Conservation (phyloP, 2,797 vertebrate genomes). For the Pangasius sanitwongsei region DNA sequence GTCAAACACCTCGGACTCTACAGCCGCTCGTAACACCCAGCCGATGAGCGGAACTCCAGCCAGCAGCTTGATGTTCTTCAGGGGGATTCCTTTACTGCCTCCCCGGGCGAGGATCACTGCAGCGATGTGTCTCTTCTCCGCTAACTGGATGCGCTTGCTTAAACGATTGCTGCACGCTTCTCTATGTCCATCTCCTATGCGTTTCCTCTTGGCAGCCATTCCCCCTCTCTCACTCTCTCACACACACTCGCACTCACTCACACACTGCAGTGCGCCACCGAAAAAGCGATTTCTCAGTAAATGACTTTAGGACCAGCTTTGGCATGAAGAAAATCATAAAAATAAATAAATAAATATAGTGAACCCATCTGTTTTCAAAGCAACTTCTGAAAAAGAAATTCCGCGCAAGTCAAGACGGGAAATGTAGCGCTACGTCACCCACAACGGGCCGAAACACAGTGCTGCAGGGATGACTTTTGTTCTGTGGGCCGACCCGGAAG, state of each 20-base stretch:
- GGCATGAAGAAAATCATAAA: too few species aligned
- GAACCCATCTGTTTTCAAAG: too few species aligned
- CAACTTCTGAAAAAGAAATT: not conserved
- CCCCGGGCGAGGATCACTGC: conserved; percentile 88
- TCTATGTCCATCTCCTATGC: fast-evolving
- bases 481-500: too few species aligned
- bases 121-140: conserved; percentile 66
- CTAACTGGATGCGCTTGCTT: not conserved
- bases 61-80: conserved; percentile 91
- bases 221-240: not conserved
- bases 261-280: not conserved
- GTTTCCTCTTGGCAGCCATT: not conserved
- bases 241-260: not conserved
- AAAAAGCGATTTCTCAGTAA: too few species aligned
- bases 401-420: not conserved
- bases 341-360: too few species aligned
- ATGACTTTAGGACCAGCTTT: too few species aligned
- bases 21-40: conserved; percentile 87
- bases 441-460: too few species aligned
- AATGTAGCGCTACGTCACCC: not conserved
- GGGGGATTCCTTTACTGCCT: conserved; percentile 90
- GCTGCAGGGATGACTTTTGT: too few species aligned
- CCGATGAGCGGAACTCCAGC: conserved; percentile 88
- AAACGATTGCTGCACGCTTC: fast-evolving
- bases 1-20: conserved; percentile 79